Conservation (phyloP, 1,140 invertebrate genomes). For the Mylabris phalerata region DNA sequence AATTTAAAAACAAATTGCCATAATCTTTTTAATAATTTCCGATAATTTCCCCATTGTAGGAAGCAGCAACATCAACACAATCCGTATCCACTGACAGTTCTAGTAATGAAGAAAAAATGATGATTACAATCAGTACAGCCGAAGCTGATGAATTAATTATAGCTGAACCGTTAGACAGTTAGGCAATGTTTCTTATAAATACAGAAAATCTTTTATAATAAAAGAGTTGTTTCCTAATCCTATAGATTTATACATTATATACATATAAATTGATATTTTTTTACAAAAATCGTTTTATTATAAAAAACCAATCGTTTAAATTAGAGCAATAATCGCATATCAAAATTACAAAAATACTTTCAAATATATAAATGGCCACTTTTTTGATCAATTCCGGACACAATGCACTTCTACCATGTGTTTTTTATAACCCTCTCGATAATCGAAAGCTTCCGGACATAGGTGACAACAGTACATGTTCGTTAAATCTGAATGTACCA, state of each 20-base stretch:
- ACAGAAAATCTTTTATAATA: too few relatives aligned
- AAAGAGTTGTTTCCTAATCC: too few relatives aligned
- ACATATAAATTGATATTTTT: too few relatives aligned
- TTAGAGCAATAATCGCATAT: not conserved
- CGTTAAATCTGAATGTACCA: conserved; percentile 59
- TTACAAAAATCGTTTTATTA: not conserved
- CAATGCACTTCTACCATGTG: conserved; percentile 59
- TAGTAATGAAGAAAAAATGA: conserved; percentile 60
- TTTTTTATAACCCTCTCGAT: conserved; percentile 56
- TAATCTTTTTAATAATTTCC: too few relatives aligned
- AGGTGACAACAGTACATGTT: conserved; percentile 59
- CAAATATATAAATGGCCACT: too few relatives aligned
- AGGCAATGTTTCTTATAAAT: conserved; percentile 11
- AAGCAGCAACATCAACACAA: conserved; percentile 55
- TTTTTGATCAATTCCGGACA: conserved; percentile 48
- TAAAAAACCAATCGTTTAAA: conserved; percentile 18
- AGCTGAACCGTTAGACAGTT: conserved; percentile 39
- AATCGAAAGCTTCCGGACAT: conserved; percentile 56
- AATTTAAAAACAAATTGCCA: too few relatives aligned
- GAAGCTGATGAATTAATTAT: conserved; percentile 41
- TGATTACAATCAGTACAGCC: conserved; percentile 51
- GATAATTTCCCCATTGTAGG: conserved; percentile 37
- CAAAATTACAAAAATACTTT: too few relatives aligned
- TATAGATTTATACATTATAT: too few relatives aligned
- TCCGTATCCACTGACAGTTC: conserved; percentile 54